Percentiles rank a stretch among this genome's conserved stretches.
Evolutionary conservation across 2,113 vertebrate species (phyloP).

Genomic region (Nerophis ophidion): DNA sequence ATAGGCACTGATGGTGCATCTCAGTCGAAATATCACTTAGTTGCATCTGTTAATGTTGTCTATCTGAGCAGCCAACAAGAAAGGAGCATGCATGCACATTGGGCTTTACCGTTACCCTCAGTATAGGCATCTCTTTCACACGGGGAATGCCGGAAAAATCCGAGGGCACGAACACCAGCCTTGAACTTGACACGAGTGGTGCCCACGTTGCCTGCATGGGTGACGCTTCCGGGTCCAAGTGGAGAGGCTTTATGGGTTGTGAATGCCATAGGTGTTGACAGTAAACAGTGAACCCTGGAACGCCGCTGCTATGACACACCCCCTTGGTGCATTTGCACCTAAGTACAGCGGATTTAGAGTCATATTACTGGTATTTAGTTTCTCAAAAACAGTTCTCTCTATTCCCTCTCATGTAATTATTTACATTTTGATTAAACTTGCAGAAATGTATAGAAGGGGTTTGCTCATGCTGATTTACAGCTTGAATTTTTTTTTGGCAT

Average conservation of each 20-base stretch:
- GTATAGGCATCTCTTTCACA: slow-evolving; percentile 39
- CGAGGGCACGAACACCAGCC: slow-evolving; percentile 41
- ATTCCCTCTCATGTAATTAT: too few species aligned
- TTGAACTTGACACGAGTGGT: slow-evolving; percentile 56
- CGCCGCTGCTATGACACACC: background rate
- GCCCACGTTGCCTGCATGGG: slow-evolving; percentile 15
- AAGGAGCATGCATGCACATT: too few species aligned
- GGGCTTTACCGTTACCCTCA: slow-evolving; percentile 33
- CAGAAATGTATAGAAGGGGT: too few species aligned
- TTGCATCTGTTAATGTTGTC: background rate
- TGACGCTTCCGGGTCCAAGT: slow-evolving; percentile 4
- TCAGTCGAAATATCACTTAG: background rate
- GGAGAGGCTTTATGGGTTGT: slow-evolving; percentile 24
- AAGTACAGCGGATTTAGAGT: background rate
- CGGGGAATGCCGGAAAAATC: slow-evolving; percentile 55
- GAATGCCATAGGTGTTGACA: slow-evolving; percentile 13
- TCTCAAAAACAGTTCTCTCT: too few species aligned
- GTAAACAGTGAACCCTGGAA: slow-evolving; percentile 7
- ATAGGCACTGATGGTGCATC: slow-evolving; percentile 9
- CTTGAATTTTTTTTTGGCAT: too few species aligned
- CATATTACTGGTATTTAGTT: background rate
- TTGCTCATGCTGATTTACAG: too few species aligned
- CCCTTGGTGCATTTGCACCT: background rate
- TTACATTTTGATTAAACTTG: too few species aligned
- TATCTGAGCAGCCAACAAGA: too few species aligned